Evolutionary conservation across 1,140 invertebrate genomes (phyloP), one percentile per base, ranked within the genome.

Genomic region (Drosophila biarmipes): DNA sequence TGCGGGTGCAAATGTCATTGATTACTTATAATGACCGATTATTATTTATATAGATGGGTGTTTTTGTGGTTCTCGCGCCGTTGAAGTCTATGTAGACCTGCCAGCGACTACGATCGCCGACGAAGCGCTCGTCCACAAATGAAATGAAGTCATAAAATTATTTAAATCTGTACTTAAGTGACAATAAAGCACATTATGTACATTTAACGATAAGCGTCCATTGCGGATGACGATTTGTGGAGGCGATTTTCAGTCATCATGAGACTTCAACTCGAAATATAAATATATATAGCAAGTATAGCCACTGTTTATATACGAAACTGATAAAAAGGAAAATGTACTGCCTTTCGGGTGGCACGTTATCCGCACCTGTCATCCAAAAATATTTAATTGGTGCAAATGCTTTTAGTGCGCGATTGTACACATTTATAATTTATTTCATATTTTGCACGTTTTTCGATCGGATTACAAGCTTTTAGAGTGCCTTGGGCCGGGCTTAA

Each of bases 131-230:
- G 31, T 42, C 52, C 67, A 51, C 54, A 84, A 49, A 67, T 52
- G 62, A 73, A 87, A 89, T 89, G 62, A 73, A 84, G 84, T 63
- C 85, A 84, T 87, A 61, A 87, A 89, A 82, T 79, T 76, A 87
- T 87, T 89, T 55, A 78, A 87, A 89, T 89, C 82, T 84, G 72
- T 68, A 73, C 68, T 87, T 87, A 87, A 87, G 75, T 89, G 82
- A 84, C 82, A 89, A 82, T 87, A 73, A 87, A 87, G 71, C 66
- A 84, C 75, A 79, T 89, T 89, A 89, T 51, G 72, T 74, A 51
- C 75, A 76, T 61, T 63, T 62, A 62, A 72, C 49, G 71, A 82
- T 82, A 89, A 64, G 84, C 78, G 34, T 42, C 64, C 69, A 87
- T 81, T 87, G 82, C 74, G 29, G 64, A 66, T 46, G 53, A 68